phyloP scores from a whole-genome alignment of 2,888 invertebrate genomes.

The Lampropteryx suffumata region DNA sequence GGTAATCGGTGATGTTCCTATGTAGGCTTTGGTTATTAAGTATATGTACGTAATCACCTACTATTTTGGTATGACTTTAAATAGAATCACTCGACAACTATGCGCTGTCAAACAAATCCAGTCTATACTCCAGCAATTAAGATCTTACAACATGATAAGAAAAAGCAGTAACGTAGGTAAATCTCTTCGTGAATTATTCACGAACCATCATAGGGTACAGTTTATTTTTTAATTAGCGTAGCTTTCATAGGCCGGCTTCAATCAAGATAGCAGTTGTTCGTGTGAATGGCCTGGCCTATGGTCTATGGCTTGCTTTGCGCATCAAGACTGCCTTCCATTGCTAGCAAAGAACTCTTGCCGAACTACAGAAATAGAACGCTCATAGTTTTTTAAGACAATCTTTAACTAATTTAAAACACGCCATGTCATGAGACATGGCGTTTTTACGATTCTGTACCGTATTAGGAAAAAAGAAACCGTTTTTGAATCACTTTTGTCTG shows the following conservation, averaged over 20 bases:
- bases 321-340: constrained; percentile 10
- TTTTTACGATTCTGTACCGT: no score
- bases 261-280: constrained; percentile 76
- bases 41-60: no score
- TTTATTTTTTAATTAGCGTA: constrained; percentile 81
- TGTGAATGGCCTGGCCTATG: constrained; percentile 72
- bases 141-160: constrained; percentile 23
- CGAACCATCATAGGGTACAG: constrained; percentile 67
- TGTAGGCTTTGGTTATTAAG: no score
- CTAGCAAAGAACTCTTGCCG: background rate
- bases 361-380: no score
- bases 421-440: no score
- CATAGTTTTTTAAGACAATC: no score
- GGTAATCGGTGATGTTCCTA: no score
- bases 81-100: background rate
- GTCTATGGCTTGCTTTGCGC: constrained; percentile 23
- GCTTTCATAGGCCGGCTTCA: constrained; percentile 76
- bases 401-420: no score
- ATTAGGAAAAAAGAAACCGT: no score
- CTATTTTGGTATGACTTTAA: no score
- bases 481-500: no score
- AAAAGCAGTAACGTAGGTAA: constrained; percentile 45
- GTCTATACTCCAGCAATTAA: background rate
- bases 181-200: constrained; percentile 70
- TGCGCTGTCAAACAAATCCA: background rate